phyloP scores from a whole-genome alignment of 1,140 invertebrate species.

The Maconellicoccus hirsutus region DNA sequence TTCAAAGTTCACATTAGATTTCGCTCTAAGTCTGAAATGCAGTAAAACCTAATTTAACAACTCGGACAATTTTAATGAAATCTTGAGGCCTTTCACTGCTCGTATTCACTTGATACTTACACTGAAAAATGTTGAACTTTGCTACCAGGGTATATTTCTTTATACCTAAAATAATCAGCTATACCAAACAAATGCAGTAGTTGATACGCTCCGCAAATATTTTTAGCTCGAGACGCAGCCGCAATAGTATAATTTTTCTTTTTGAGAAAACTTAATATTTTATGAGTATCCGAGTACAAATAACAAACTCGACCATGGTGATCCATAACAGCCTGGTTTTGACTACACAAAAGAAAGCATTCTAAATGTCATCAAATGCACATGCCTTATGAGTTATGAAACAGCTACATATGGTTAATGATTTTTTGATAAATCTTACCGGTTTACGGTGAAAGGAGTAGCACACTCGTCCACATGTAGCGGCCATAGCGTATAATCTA shows the following conservation, averaged over 20 bases:
- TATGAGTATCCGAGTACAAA: conserved; percentile 47
- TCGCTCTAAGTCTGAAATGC: not conserved
- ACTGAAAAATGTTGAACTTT: conserved; percentile 56
- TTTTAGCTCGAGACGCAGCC: conserved; percentile 54
- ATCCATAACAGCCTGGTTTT: conserved; percentile 41
- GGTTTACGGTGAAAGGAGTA: conserved; percentile 47
- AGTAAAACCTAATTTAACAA: conserved; percentile 14
- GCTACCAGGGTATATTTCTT: conserved; percentile 60
- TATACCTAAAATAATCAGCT: conserved; percentile 56
- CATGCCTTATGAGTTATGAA: no score
- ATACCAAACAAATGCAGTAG: conserved; percentile 53
- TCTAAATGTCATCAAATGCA: not conserved
- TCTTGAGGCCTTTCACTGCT: no score
- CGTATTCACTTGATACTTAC: no score
- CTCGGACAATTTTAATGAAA: not conserved
- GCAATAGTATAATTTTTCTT: conserved; percentile 45
- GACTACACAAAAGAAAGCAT: not conserved
- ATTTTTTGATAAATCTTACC: conserved; percentile 27
- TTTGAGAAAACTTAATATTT: conserved; percentile 45
- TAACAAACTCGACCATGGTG: conserved; percentile 38
- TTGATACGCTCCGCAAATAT: conserved; percentile 50
- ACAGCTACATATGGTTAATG: not conserved
- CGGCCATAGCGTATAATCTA: conserved; percentile 67
- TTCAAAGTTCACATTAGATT: conserved; percentile 42
- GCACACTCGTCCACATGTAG: conserved; percentile 63